phyloP scores from a whole-genome alignment of 2,888 invertebrate genomes.

The Priapulus caudatus region DNA sequence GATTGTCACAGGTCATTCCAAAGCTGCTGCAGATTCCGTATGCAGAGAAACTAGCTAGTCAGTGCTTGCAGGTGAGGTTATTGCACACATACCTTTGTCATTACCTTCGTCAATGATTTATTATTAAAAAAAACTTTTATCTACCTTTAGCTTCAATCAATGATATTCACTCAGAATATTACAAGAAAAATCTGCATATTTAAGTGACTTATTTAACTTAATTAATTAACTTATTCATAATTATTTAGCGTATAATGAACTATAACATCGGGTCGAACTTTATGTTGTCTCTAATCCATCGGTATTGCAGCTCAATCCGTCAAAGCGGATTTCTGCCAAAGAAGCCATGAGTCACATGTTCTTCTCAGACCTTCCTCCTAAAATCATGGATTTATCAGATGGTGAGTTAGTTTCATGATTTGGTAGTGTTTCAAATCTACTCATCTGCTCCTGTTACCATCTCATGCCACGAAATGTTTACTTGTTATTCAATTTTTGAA shows the following conservation, averaged over 20 bases:
- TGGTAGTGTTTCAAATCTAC: too few relatives aligned
- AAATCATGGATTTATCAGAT: conserved; percentile 79
- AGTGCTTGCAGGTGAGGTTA: conserved; percentile 51
- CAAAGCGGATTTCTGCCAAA: conserved; percentile 69
- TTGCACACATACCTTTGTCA: too few relatives aligned
- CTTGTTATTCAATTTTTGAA: conserved; percentile 4
- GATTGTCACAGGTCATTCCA: conserved; percentile 74
- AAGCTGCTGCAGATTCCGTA: conserved; percentile 72
- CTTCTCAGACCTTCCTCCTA: conserved; percentile 76
- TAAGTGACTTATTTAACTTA: conserved; percentile 5
- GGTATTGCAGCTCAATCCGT: conserved; percentile 51
- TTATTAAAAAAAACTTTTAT: too few relatives aligned
- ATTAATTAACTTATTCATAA: conserved; percentile 8
- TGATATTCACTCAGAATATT: too few relatives aligned
- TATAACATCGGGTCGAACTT: too few relatives aligned
- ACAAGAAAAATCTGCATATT: too few relatives aligned
- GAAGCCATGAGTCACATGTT: conserved; percentile 77
- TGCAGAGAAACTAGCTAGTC: conserved; percentile 74
- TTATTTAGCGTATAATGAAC: too few relatives aligned
- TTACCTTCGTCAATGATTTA: too few relatives aligned
- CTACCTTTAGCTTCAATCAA: too few relatives aligned
- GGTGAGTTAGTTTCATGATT: conserved; percentile 56
- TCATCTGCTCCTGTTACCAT: background rate
- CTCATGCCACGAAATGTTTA: background rate
- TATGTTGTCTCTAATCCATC: background rate